These are phyloP conservation scores for Folsomia manolachei DNA, from an alignment of 2,888 invertebrate species.

Conservation along the genomic window DNA sequence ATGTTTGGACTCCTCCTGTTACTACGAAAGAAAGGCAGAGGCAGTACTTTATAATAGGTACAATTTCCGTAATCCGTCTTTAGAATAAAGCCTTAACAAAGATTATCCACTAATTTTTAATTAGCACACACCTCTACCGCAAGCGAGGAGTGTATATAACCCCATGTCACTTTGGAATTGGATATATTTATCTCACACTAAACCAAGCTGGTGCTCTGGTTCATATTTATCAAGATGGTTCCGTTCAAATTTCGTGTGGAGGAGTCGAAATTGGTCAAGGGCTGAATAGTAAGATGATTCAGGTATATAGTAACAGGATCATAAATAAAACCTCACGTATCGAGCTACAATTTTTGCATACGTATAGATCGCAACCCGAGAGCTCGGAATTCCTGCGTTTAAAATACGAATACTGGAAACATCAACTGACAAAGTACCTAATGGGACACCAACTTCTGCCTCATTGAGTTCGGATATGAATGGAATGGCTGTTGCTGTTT, in stretches of 20 bases:
- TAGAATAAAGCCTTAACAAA: background rate
- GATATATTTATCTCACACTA: slow-evolving; percentile 50
- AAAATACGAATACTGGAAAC: slow-evolving; percentile 52
- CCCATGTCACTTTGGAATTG: slow-evolving; percentile 53
- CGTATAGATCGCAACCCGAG: slow-evolving; percentile 52
- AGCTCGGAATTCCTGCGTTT: slow-evolving; percentile 47
- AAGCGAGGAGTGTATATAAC: slow-evolving; percentile 55
- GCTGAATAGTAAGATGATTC: slow-evolving; percentile 58
- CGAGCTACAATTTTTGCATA: background rate
- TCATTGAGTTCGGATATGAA: slow-evolving; percentile 55
- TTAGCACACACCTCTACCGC: slow-evolving; percentile 53
- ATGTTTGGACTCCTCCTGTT: slow-evolving; percentile 68
- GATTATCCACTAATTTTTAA: slow-evolving; percentile 1
- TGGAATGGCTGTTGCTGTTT: slow-evolving; percentile 54
- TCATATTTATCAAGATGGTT: slow-evolving; percentile 57
- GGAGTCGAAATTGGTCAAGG: slow-evolving; percentile 61
- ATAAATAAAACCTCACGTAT: background rate
- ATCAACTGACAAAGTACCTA: slow-evolving; percentile 55
- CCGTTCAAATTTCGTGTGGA: slow-evolving; percentile 57
- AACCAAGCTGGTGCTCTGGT: slow-evolving; percentile 57
- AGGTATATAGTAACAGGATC: slow-evolving; percentile 52
- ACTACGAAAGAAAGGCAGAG: slow-evolving; percentile 58
- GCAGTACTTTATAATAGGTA: slow-evolving; percentile 67
- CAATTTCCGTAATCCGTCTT: background rate
- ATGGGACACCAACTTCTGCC: slow-evolving; percentile 55